These are phyloP conservation scores for Agrotis puta DNA, from an alignment of 2,888 invertebrate species.

Conservation along the genomic window DNA sequence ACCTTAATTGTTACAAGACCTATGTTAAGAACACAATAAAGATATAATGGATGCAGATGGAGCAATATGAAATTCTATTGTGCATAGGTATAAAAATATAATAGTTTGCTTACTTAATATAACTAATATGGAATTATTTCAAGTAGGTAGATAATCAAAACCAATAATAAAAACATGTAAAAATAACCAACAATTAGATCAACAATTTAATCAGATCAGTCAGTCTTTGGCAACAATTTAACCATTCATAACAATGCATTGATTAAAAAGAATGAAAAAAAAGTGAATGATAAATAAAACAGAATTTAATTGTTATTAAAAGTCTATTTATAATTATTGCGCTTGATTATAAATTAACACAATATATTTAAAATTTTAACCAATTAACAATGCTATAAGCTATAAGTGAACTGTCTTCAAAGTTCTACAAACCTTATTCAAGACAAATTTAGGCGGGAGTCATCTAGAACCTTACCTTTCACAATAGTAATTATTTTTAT, in stretches of 20 bases:
- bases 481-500: not conserved
- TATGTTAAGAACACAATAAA: slow-evolving; percentile 1
- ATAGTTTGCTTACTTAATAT: slow-evolving; percentile 4
- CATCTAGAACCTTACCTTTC: not conserved
- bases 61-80: slow-evolving; percentile 7
- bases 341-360: too few relatives aligned
- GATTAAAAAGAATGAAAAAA: not conserved
- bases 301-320: too few relatives aligned
- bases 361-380: not conserved
- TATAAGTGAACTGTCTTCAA: not conserved
- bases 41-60: slow-evolving; percentile 3
- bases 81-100: not conserved
- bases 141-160: not conserved
- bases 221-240: not conserved
- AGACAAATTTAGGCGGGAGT: not conserved
- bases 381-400: not conserved
- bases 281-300: too few relatives aligned
- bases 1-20: slow-evolving; percentile 5
- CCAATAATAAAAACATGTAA: not conserved
- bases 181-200: not conserved
- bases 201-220: not conserved
- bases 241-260: not conserved
- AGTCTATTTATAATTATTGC: too few relatives aligned
- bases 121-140: not conserved
- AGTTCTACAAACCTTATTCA: not conserved